Conservation (phyloP, 2,797 vertebrate genomes). For the Pipistrellus pipistrellus region DNA sequence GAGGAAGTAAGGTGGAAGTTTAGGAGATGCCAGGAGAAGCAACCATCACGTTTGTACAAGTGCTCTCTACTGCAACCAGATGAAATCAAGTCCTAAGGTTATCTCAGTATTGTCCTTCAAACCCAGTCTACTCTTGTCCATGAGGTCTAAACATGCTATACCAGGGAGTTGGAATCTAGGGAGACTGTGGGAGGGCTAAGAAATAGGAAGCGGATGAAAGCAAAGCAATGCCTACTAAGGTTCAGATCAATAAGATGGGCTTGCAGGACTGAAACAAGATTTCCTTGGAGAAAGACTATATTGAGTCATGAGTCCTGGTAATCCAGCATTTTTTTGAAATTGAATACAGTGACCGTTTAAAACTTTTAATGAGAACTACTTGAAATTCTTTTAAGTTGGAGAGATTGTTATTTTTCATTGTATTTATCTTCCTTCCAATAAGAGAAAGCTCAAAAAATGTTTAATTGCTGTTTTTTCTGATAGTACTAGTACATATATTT, state of each 20-base stretch:
- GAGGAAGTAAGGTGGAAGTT: background rate
- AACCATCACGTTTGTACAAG: background rate
- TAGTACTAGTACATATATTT: slow-evolving; percentile 38
- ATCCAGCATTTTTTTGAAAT: background rate
- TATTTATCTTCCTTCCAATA: slow-evolving; percentile 67
- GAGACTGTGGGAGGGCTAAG: background rate
- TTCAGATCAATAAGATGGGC: background rate
- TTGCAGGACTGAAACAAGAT: background rate
- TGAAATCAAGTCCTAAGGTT: background rate
- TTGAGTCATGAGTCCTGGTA: background rate
- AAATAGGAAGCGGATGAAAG: background rate
- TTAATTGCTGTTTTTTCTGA: slow-evolving; percentile 75
- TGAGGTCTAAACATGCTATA: background rate
- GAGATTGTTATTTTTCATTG: slow-evolving; percentile 44
- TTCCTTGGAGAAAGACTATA: background rate
- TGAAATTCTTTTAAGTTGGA: slow-evolving; percentile 64
- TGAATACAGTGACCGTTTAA: slow-evolving; percentile 54
- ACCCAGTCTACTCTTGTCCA: background rate
- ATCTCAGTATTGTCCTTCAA: background rate
- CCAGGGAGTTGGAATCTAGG: background rate
- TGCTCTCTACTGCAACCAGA: background rate
- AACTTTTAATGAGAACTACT: slow-evolving; percentile 53
- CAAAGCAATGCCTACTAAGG: background rate
- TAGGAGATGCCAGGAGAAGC: background rate
- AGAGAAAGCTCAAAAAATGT: slow-evolving; percentile 67